These are phyloP conservation scores for Tangara arthus DNA, from an alignment of 2,797 vertebrate species.

Conservation along the genomic window DNA sequence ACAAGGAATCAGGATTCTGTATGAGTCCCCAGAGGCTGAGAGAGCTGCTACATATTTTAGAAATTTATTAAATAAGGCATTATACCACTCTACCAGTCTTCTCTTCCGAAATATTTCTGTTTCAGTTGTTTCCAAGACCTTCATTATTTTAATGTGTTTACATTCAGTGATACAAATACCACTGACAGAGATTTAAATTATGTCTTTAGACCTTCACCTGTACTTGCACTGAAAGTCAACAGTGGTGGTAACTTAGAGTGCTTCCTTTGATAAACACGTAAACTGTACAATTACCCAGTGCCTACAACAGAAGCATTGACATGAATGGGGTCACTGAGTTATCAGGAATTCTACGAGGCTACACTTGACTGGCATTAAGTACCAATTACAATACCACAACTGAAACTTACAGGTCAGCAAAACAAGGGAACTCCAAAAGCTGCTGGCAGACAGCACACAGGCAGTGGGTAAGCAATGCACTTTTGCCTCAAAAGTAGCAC, in stretches of 20 bases:
- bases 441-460: neutral
- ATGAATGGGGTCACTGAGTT: neutral
- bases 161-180: neutral
- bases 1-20: neutral
- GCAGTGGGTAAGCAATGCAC: neutral
- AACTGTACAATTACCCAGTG: neutral
- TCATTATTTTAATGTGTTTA: neutral
- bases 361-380: neutral
- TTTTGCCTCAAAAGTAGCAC: neutral
- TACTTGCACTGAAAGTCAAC: neutral
- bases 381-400: neutral
- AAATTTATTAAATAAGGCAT: neutral
- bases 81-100: neutral
- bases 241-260: neutral
- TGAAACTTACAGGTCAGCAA: neutral
- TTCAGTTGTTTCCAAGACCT: neutral
- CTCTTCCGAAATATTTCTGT: neutral
- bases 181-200: neutral
- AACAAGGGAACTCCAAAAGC: neutral
- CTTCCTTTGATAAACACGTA: neutral
- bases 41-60: neutral
- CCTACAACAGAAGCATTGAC: neutral
- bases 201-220: neutral
- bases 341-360: neutral
- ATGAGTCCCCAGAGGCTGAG: neutral